Percentiles rank a stretch among this genome's conserved stretches.
Conservation (phyloP, 2,113 vertebrate species). For the Agapornis roseicollis region DNA sequence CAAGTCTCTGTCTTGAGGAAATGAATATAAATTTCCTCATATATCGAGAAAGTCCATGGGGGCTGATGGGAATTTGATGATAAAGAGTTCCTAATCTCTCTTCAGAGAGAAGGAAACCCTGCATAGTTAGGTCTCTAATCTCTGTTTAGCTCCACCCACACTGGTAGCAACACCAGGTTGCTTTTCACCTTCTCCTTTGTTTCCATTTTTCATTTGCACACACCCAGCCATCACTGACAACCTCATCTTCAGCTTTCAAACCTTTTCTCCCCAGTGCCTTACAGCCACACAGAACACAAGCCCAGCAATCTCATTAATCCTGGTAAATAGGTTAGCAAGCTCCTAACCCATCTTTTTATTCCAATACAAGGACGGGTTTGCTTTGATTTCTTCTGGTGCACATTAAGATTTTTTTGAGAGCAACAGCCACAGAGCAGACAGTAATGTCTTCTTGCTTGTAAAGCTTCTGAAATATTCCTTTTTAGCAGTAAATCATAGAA, state of each 20-base stretch:
- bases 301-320: neutral
- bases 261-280: neutral
- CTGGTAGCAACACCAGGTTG: neutral
- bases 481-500: neutral
- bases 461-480: neutral
- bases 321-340: neutral
- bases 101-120: neutral
- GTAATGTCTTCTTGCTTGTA: neutral
- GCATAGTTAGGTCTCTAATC: neutral
- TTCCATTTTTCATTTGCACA: neutral
- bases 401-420: neutral
- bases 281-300: neutral
- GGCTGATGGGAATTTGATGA: neutral
- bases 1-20: neutral
- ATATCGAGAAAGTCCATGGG: neutral
- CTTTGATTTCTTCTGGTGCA: neutral
- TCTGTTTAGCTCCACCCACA: neutral
- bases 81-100: neutral
- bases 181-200: neutral
- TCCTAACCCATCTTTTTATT: neutral
- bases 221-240: neutral
- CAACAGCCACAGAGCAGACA: neutral
- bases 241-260: neutral
- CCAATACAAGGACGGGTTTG: neutral
- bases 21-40: neutral